Evolutionary conservation across 2,888 invertebrate species (phyloP).

Genomic region (Beris morrisii): DNA sequence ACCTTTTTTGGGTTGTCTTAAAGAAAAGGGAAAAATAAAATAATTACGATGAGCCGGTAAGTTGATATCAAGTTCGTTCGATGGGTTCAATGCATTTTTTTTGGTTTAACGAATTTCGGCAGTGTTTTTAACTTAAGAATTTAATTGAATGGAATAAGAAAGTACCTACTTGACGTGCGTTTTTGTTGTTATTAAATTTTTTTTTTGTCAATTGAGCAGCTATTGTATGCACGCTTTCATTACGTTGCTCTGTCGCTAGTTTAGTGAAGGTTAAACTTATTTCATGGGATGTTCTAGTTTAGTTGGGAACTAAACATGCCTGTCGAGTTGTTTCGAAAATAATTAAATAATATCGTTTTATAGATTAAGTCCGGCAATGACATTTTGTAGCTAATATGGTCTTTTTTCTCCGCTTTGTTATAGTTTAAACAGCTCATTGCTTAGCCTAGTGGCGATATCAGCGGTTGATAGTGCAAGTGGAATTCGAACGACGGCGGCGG

Average conservation of each 20-base stretch:
- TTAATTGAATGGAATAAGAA: too few relatives aligned
- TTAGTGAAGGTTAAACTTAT: slow-evolving; percentile 20
- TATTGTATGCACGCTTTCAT: too few relatives aligned
- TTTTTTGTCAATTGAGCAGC: too few relatives aligned
- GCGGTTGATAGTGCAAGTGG: slow-evolving; percentile 29
- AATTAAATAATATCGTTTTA: not conserved
- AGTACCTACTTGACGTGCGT: too few relatives aligned
- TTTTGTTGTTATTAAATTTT: too few relatives aligned
- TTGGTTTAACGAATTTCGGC: too few relatives aligned
- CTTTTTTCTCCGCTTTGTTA: not conserved
- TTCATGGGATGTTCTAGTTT: not conserved
- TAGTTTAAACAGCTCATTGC: slow-evolving; percentile 26
- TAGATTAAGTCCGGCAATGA: slow-evolving; percentile 10
- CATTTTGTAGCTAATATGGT: not conserved
- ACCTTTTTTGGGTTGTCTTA: not conserved
- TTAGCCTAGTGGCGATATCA: slow-evolving; percentile 26
- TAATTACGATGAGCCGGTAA: slow-evolving; percentile 25
- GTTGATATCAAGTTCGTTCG: slow-evolving; percentile 10
- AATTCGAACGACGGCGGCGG: not conserved
- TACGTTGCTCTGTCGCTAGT: not conserved
- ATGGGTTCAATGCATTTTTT: not conserved
- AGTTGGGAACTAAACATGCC: not conserved
- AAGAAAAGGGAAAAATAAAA: not conserved
- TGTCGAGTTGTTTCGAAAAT: not conserved
- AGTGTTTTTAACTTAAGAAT: too few relatives aligned